Base-by-base conservation (phyloP, 2,888 invertebrate genomes). In the Dicroscelio sp. region DNA sequence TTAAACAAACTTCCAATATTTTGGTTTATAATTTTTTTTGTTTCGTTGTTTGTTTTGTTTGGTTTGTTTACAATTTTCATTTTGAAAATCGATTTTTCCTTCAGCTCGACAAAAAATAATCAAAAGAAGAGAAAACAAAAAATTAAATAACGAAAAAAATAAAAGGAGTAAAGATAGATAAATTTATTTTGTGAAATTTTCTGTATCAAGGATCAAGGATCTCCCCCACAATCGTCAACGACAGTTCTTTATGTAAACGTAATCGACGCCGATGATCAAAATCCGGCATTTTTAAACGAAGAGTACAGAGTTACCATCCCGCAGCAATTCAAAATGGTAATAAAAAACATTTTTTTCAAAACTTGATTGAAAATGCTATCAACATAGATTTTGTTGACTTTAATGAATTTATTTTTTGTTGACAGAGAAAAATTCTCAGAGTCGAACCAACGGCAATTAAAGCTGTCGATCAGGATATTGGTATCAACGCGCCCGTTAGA, bases 221-320 rank as follows among this genome's bases (percentile, higher is more conserved):
- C 98, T 63, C 99, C 99, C 1, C 98, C 99, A 0, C 97, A 98
- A 93, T 98, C 97, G 95, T 98, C 98, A 55, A 98, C 98, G 95
- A 98, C 99, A 0, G 97, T 97, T 35, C 97, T 99, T 4, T 97
- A 97, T 3, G 98, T 99, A 0, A 98, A 98, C 91, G 98, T 99
- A 63, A 98, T 98, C 30, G 99, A 99, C 96, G 99, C 99, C 0
- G 99, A 99, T 95, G 99, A 99, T 96, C 99, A 99, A 97, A 99
- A 99, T 97, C 99, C 99, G 0, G 97, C 97, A 94, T 99, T 99
- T 96, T 96, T 97, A 12, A 97, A 98, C 90, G 98, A 99, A 67
- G 98, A 98, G 91, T 98, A 98, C 96, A 97, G 97, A 60, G 98
- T 98, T 0, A 97, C 97, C 10, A 95, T 99, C 82, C 98, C 98